Percentiles rank a stretch among this genome's conserved stretches.
Evolutionary conservation across 2,113 vertebrate genomes (phyloP).

Genomic region (Carassius carassius): DNA sequence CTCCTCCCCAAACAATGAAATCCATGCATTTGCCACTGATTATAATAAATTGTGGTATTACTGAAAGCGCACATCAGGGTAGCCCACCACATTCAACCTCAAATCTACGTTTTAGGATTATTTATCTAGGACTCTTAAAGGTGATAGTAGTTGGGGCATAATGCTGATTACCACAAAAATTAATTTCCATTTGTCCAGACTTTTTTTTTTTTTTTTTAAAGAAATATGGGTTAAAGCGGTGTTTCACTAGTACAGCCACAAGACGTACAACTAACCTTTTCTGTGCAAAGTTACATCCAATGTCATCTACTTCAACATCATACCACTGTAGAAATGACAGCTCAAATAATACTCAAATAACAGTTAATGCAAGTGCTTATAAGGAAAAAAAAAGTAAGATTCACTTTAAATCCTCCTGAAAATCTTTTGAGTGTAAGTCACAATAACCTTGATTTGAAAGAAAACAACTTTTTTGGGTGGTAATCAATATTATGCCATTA

Average conservation of each 20-base stretch:
- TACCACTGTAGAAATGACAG: background rate
- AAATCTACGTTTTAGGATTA: slow-evolving; percentile 5
- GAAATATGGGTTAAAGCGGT: background rate
- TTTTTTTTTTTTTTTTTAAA: background rate
- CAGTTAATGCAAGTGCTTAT: background rate
- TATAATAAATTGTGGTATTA: slow-evolving; percentile 45
- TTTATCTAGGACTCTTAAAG: background rate
- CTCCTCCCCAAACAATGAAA: slow-evolving; percentile 44
- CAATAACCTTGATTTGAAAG: background rate
- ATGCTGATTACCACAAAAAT: background rate
- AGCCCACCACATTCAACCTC: slow-evolving; percentile 33
- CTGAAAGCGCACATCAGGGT: slow-evolving; percentile 50
- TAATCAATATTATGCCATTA: background rate
- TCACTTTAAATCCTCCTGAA: no score
- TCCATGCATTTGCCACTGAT: slow-evolving; percentile 49
- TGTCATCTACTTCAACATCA: background rate
- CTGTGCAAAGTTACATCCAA: background rate
- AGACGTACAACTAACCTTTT: background rate
- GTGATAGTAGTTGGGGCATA: background rate
- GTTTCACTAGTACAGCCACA: background rate
- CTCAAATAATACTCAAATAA: background rate
- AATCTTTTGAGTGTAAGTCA: no score
- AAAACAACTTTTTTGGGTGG: background rate
- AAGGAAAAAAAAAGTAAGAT: background rate
- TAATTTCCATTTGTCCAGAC: background rate